A percentile compares a stretch with the other conserved stretches of the same genome.
Conservation (phyloP, 2,888 invertebrate genomes). For the Drosophila falleni region DNA sequence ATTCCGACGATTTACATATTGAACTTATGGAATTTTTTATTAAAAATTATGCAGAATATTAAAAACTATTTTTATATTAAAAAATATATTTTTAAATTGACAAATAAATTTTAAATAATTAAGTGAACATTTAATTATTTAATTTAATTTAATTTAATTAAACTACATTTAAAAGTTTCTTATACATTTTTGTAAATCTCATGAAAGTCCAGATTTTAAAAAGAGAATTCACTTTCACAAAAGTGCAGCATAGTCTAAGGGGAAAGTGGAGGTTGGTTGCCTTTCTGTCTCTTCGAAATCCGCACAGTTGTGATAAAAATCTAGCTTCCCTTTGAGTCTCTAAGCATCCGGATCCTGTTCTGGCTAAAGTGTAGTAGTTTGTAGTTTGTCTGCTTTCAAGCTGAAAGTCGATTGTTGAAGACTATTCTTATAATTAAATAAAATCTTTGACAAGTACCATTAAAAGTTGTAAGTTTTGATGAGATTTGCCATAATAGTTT, state of each 20-base stretch:
- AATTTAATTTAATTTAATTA: too few relatives aligned
- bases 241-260: not conserved
- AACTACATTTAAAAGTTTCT: not conserved
- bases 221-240: not conserved
- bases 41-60: not conserved
- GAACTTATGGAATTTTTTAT: not conserved
- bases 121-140: too few relatives aligned
- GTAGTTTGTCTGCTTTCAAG: not conserved
- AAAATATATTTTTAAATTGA: not conserved
- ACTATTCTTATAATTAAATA: conserved; percentile 1
- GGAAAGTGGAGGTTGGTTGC: not conserved
- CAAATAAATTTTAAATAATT: not conserved
- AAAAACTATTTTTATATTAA: not conserved
- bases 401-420: not conserved
- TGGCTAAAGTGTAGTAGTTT: not conserved
- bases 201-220: not conserved
- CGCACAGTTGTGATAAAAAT: not conserved
- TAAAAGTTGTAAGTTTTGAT: not conserved
- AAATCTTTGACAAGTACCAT: not conserved
- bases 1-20: not conserved
- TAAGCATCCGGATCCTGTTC: not conserved
- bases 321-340: not conserved
- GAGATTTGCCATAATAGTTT: conserved; percentile 10
- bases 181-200: not conserved
- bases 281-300: not conserved